phyloP scores from a whole-genome alignment of 2,113 vertebrate species.

The Etheostoma spectabile region DNA sequence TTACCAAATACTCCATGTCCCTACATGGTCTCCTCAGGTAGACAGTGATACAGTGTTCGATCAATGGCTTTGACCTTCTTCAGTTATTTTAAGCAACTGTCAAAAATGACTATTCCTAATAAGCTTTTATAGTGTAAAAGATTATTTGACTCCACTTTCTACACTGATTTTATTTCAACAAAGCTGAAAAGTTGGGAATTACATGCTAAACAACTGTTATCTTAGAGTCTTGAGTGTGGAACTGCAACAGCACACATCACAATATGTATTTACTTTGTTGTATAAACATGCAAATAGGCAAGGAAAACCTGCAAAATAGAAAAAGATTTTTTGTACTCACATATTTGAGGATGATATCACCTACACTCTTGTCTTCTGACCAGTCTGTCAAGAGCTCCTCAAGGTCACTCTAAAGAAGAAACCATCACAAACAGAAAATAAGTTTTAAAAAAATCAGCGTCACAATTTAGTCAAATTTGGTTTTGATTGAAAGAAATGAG shows the following conservation, averaged over 20 bases:
- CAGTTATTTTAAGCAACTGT: background rate
- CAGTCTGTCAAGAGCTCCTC: conserved; percentile 95
- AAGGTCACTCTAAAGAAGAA: conserved; percentile 88
- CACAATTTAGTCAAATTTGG: background rate
- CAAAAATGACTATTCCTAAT: background rate
- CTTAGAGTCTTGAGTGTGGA: background rate
- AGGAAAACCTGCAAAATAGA: background rate
- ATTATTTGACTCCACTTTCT: background rate
- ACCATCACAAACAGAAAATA: background rate
- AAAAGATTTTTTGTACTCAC: conserved; percentile 81
- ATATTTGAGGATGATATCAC: conserved; percentile 95
- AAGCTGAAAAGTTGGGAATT: background rate
- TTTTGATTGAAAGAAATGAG: background rate
- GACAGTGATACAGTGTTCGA: background rate
- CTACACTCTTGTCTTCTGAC: conserved; percentile 94
- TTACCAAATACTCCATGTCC: too few species aligned
- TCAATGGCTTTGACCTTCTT: background rate
- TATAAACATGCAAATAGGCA: background rate
- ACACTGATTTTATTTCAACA: background rate
- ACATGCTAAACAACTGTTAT: background rate
- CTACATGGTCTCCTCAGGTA: background rate
- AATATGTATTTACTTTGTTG: background rate
- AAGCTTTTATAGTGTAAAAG: background rate
- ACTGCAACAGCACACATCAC: background rate
- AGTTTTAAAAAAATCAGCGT: background rate